Evolutionary conservation across 2,113 vertebrate species (phyloP).

Genomic region (Anguilla rostrata): DNA sequence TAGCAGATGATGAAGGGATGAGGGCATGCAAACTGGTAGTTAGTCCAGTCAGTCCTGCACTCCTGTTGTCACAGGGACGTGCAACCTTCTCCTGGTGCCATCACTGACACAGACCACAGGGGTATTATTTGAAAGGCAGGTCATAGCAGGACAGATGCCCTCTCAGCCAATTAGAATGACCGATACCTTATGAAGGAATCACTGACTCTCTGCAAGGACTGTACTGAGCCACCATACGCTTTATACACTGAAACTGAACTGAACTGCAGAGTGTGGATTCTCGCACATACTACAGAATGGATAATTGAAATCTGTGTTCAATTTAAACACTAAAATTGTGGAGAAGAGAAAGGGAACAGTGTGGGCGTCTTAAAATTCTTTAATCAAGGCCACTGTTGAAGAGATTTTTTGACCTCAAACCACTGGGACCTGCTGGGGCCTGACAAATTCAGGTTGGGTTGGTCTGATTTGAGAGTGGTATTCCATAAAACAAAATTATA

Average conservation of each 20-base stretch:
- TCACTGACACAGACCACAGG: neutral
- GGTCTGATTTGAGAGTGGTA: too few species aligned
- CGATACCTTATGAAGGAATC: neutral
- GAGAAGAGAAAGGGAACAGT: neutral
- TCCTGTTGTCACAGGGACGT: neutral
- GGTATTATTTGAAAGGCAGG: neutral
- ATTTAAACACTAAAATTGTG: neutral
- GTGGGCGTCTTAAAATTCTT: neutral
- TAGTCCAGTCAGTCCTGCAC: neutral
- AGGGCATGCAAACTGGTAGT: constrained; percentile 8
- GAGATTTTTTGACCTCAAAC: too few species aligned
- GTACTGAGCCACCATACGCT: neutral
- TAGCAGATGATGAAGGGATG: neutral
- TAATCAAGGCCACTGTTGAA: neutral
- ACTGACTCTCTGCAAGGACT: neutral
- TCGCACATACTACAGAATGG: neutral
- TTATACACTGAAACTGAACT: neutral
- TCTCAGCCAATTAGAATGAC: neutral
- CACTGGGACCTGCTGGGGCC: too few species aligned
- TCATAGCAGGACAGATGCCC: neutral
- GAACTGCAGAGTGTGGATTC: neutral
- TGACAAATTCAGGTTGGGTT: too few species aligned
- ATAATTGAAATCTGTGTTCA: neutral
- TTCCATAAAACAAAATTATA: too few species aligned
- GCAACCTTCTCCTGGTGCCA: neutral